Conservation (phyloP, 2,113 vertebrate species). For the Sorex araneus region DNA sequence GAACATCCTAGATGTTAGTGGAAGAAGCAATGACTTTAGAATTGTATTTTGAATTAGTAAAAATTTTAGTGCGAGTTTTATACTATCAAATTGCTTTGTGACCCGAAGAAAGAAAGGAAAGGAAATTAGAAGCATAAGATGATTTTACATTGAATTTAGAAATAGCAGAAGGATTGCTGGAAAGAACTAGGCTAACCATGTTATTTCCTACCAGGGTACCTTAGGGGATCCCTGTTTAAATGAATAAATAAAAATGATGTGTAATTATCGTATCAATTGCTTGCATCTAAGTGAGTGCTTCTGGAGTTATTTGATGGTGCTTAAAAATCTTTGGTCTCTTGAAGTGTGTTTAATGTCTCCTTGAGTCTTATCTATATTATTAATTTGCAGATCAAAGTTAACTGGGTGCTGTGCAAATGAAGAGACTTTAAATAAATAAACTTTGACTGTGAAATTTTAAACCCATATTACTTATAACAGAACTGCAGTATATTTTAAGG, state of each 20-base stretch:
- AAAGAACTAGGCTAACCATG: slow-evolving; percentile 72
- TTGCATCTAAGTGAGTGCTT: slow-evolving; percentile 82
- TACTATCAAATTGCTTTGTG: slow-evolving; percentile 50
- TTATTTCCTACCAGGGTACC: slow-evolving; percentile 76
- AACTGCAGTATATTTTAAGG: slow-evolving; percentile 66
- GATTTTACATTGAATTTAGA: slow-evolving; percentile 69
- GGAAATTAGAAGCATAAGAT: slow-evolving; percentile 65
- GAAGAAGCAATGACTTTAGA: slow-evolving; percentile 54
- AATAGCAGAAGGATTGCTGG: slow-evolving; percentile 60
- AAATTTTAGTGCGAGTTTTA: slow-evolving; percentile 63
- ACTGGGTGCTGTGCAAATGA: slow-evolving; percentile 78
- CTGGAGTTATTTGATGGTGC: slow-evolving; percentile 81
- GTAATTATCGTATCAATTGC: slow-evolving; percentile 83
- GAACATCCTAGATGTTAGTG: slow-evolving; percentile 17
- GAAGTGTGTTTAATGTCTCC: slow-evolving; percentile 79
- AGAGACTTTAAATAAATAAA: slow-evolving; percentile 66
- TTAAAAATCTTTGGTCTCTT: slow-evolving; percentile 84
- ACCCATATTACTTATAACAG: slow-evolving; percentile 68
- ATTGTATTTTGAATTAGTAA: slow-evolving; percentile 57
- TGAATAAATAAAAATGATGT: slow-evolving; percentile 83
- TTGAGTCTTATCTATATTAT: slow-evolving; percentile 83
- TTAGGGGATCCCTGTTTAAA: slow-evolving; percentile 79
- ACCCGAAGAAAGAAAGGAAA: slow-evolving; percentile 58
- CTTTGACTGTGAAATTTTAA: slow-evolving; percentile 73
- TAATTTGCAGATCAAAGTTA: slow-evolving; percentile 80